phyloP scores from a whole-genome alignment of 2,888 invertebrate genomes.

The Epirrita christyi region DNA sequence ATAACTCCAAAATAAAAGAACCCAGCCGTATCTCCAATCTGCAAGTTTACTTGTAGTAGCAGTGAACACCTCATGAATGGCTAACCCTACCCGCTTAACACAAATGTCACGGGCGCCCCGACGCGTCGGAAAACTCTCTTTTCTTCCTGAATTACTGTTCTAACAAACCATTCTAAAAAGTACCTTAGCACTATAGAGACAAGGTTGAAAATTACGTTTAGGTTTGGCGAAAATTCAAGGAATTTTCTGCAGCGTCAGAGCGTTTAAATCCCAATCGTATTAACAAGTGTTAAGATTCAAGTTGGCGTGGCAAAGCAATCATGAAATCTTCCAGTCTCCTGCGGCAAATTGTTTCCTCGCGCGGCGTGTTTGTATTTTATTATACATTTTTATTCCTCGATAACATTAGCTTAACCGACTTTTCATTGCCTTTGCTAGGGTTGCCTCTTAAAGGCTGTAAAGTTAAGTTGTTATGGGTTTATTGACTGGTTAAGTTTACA shows the following conservation, averaged over 20 bases:
- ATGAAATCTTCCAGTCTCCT: constrained; percentile 83
- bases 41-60: constrained; percentile 69
- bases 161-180: constrained; percentile 48
- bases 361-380: constrained; percentile 84
- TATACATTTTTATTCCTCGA: constrained; percentile 85
- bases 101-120: constrained; percentile 82
- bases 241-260: constrained; percentile 65
- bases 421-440: constrained; percentile 83
- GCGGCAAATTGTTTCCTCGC: constrained; percentile 84
- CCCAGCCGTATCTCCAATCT: constrained; percentile 29
- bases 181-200: constrained; percentile 46
- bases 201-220: constrained; percentile 48
- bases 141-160: constrained; percentile 79
- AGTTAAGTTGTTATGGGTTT: constrained; percentile 50
- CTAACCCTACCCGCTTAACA: constrained; percentile 75
- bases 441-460: constrained; percentile 56
- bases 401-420: constrained; percentile 85
- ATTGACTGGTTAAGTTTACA: constrained; percentile 47
- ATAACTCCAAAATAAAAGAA: constrained; percentile 27
- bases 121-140: constrained; percentile 83
- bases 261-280: constrained; percentile 58
- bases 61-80: constrained; percentile 77
- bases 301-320: constrained; percentile 51
- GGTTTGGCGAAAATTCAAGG: constrained; percentile 70
- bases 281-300: constrained; percentile 45